Percentiles rank a stretch among this genome's conserved stretches.
Evolutionary conservation across 2,797 vertebrate genomes (phyloP).

Genomic region (Jordanella pulchra): DNA sequence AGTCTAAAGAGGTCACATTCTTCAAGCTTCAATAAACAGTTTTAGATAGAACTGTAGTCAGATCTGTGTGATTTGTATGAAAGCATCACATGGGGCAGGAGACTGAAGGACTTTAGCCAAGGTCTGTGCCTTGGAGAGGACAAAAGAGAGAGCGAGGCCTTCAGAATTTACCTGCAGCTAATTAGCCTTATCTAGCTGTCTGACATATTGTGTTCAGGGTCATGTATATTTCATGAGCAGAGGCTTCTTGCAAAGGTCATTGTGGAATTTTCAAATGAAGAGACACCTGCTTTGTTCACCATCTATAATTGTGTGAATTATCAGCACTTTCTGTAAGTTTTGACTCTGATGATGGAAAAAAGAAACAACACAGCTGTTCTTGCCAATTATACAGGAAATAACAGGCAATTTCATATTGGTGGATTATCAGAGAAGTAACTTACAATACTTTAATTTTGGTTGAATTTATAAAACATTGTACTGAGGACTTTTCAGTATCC

Average conservation of each 20-base stretch:
- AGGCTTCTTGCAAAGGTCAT: constrained; percentile 76
- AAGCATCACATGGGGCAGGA: constrained; percentile 10
- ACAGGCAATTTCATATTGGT: constrained; percentile 27
- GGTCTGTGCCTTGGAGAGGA: constrained; percentile 24
- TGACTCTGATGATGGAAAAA: constrained; percentile 29
- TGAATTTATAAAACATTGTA: constrained; percentile 10
- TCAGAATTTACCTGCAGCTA: constrained; percentile 74
- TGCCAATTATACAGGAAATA: constrained; percentile 23
- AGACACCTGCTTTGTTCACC: constrained; percentile 75
- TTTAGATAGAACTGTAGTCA: constrained; percentile 15
- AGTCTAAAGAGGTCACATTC: neutral
- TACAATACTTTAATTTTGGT: constrained; percentile 11
- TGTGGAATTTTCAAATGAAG: constrained; percentile 74
- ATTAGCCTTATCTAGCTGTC: constrained; percentile 72
- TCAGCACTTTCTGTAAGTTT: constrained; percentile 59
- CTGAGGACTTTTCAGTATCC: constrained; percentile 27
- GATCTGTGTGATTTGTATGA: constrained; percentile 21
- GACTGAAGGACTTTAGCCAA: constrained; percentile 33
- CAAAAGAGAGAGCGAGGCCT: constrained; percentile 29
- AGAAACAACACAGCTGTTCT: constrained; percentile 14
- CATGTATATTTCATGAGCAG: constrained; percentile 78
- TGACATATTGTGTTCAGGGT: constrained; percentile 73
- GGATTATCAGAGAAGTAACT: constrained; percentile 24
- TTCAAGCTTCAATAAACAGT: constrained; percentile 2
- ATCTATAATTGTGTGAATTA: constrained; percentile 68